Conservation (phyloP, 2,797 vertebrate genomes). For the Protosalanx chinensis region DNA sequence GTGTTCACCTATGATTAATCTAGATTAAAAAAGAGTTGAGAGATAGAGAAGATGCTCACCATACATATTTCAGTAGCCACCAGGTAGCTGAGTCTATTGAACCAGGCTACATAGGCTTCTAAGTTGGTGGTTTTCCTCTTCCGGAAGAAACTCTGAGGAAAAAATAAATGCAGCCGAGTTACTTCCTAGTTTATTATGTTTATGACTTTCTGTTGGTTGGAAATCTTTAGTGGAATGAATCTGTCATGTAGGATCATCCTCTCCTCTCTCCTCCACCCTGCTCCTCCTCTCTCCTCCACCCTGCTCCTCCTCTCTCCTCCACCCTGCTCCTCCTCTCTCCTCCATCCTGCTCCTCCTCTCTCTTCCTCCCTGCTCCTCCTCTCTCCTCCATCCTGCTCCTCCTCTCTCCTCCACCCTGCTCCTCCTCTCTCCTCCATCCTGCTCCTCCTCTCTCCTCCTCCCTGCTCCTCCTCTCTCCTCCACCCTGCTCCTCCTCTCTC, state of each 20-base stretch:
- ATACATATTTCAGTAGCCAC: slow-evolving; percentile 94
- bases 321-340: too few relatives aligned
- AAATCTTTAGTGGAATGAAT: background rate
- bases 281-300: background rate
- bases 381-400: background rate
- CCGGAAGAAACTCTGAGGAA: slow-evolving; percentile 70
- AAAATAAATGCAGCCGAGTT: background rate
- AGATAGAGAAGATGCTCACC: slow-evolving; percentile 67
- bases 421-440: too few relatives aligned
- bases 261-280: background rate
- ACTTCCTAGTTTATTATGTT: background rate
- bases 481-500: too few relatives aligned
- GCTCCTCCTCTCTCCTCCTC: too few relatives aligned
- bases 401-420: too few relatives aligned
- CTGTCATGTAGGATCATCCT: too few relatives aligned
- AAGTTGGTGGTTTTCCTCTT: slow-evolving; percentile 87
- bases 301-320: too few relatives aligned
- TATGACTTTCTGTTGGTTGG: background rate
- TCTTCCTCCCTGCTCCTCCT: too few relatives aligned
- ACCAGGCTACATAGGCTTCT: slow-evolving; percentile 92
- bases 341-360: too few relatives aligned
- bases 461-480: too few relatives aligned
- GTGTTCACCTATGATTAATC: background rate
- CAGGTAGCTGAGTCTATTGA: slow-evolving; percentile 90
- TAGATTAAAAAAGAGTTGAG: slow-evolving; percentile 9